These are phyloP conservation scores for Alloplasta piceator DNA, from an alignment of 2,888 invertebrate species.

Conservation along the genomic window DNA sequence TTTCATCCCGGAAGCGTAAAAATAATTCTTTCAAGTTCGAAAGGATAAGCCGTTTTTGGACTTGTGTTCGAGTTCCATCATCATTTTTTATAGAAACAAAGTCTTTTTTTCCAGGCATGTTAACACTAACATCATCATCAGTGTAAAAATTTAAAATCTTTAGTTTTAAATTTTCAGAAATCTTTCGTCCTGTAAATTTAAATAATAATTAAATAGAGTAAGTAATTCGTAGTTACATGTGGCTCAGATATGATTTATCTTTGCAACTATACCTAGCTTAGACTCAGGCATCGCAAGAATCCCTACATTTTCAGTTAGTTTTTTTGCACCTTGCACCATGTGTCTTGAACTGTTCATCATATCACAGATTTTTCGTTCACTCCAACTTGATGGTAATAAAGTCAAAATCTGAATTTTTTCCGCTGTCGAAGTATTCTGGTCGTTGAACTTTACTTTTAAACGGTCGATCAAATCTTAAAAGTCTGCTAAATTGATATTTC, in stretches of 20 bases:
- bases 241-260: background rate
- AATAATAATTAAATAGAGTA: slow-evolving; percentile 1
- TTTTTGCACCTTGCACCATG: slow-evolving; percentile 33
- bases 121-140: background rate
- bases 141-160: background rate
- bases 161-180: background rate
- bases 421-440: too few relatives aligned
- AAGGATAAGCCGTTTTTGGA: slow-evolving; percentile 17
- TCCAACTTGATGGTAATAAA: too few relatives aligned
- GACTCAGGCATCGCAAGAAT: slow-evolving; percentile 30
- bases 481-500: too few relatives aligned
- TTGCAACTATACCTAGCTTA: slow-evolving; percentile 25
- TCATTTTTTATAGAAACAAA: slow-evolving; percentile 11
- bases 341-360: too few relatives aligned
- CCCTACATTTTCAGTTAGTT: slow-evolving; percentile 35
- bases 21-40: slow-evolving; percentile 34
- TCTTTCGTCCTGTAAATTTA: background rate
- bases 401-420: too few relatives aligned
- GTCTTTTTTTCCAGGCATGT: slow-evolving; percentile 33
- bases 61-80: slow-evolving; percentile 8
- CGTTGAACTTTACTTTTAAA: too few relatives aligned
- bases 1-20: slow-evolving; percentile 5
- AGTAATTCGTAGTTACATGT: background rate
- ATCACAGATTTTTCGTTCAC: too few relatives aligned
- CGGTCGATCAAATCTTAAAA: too few relatives aligned